Evolutionary conservation across 1,140 invertebrate species (phyloP), one percentile per base, ranked within the genome.

Genomic region (Euura lappo): DNA sequence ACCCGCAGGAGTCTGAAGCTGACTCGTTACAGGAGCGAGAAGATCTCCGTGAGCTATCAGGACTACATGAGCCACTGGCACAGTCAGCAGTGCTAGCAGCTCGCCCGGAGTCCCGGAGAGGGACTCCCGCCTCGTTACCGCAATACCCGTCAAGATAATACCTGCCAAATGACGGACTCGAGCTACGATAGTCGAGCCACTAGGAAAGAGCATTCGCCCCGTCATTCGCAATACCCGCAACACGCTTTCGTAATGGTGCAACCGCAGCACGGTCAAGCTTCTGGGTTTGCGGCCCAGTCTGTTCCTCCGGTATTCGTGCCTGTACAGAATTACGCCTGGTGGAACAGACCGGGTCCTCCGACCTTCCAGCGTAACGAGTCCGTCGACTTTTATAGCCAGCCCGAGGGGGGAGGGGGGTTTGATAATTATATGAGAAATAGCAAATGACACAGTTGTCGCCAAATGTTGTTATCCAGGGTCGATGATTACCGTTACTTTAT

Each of bases 11-110:
- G 92, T 77, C 95, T 99, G 77, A 96, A 97, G 87, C 89, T 99
- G 75, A 99, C 97, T 60, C 94, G 98, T 79, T 99, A 99, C 86
- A 96, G 98, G 82, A 95, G 94, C 84, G 95, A 96, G 84, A 95
- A 96, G 87, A 91, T 96, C 44, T 93, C 93, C 11, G 91, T 95
- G 73, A 92, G 91, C 81, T 97, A 96, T 89, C 91, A 93, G 79
- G 96, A 97, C 78, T 96, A 95, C 83, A 90, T 92, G 84, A 90
- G 88, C 74, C 88, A 91, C 75, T 92, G 91, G 89, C 86, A 88
- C 67, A 89, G 80, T 73, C 86, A 88, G 77, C 85, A 88, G 72
- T 91, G 90, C 90, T 92, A 92, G 90, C 90, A 90, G 83, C 83
- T 84, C 76, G 81, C 81, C 76, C 80, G 83, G 80, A 81, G 80